Evolutionary conservation across 1,140 invertebrate species (phyloP), one percentile per base, ranked within the genome.

Genomic region (Conus ventricosus): DNA sequence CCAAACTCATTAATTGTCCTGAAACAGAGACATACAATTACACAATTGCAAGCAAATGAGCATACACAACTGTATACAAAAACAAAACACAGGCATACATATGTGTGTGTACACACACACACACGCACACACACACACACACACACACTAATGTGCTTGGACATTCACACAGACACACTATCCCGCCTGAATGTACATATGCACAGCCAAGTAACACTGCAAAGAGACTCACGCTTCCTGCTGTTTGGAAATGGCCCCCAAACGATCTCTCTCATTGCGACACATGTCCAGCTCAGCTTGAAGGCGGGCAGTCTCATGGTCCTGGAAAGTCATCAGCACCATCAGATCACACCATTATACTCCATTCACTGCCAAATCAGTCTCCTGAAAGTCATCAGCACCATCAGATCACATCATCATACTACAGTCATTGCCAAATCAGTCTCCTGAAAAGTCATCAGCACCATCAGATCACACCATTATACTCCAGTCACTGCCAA

Each of bases 1-100:
- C 85, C n/a, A 89, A 81, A 88, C 53, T 80, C 67, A 87, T 81
- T 84, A 23, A 78, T 80, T 2, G 75, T 82, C 80, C 78, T 89
- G 53, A 23, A 39, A 88, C 17, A 87, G 27, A n/a, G 54, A 87
- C 7, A 86, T 53, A 39, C 55, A 51, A 27, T 60, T 63, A 11
- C 0, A 83, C 23, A 83, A n/a, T n/a, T 57, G 55, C 55, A 60
- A 11, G 57, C 57, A 60, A 11, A 60, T 60, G 8, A 11, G 57
- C 15, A 60, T 60, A 15, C 57, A 60, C 15, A 15, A 1, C 57
- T 60, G 57, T 60, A 51, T 8, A 23, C 51, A 17, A 20, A 39
- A 53, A 51, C 80, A 53, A 4, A 55, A 82, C 17, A 10, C 39
- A 4, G 15, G 80, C 23, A 11, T 27, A 51, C 39, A 82, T 5